Evolutionary conservation across 1,140 invertebrate species (phyloP).

Genomic region (Scaptomyza montana): DNA sequence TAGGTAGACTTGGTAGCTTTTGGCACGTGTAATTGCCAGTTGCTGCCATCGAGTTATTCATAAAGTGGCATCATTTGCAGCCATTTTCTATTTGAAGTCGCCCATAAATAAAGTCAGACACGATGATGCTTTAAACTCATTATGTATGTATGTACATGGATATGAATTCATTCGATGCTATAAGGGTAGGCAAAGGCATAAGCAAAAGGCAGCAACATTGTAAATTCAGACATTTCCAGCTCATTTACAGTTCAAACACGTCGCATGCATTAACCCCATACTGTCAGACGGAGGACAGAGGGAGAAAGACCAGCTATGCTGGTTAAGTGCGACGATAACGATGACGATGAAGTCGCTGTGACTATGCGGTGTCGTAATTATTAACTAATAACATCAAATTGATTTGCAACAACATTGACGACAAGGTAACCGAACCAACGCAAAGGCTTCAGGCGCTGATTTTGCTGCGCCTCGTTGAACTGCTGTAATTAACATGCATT

Average conservation of each 20-base stretch:
- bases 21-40: conserved; percentile 58
- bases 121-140: conserved; percentile 58
- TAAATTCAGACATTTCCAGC: conserved; percentile 69
- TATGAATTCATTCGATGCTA: not conserved
- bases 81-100: conserved; percentile 55
- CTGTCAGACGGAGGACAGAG: not conserved
- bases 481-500: conserved; percentile 81
- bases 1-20: not conserved
- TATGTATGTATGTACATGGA: not conserved
- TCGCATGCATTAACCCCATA: conserved; percentile 77
- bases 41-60: conserved; percentile 70
- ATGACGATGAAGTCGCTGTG: conserved; percentile 39
- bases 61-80: conserved; percentile 80
- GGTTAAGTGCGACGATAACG: conserved; percentile 60
- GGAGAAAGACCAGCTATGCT: conserved; percentile 23
- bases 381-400: conserved; percentile 83
- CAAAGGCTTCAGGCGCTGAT: conserved; percentile 5
- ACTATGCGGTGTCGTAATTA: conserved; percentile 63
- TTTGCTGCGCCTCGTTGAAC: conserved; percentile 41
- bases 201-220: not conserved
- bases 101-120: conserved; percentile 64
- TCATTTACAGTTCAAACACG: conserved; percentile 82
- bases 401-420: conserved; percentile 74
- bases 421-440: not conserved
- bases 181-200: not conserved